Base-by-base conservation (phyloP, 2,797 vertebrate species). In the Sebastes kiyomatsui region DNA sequence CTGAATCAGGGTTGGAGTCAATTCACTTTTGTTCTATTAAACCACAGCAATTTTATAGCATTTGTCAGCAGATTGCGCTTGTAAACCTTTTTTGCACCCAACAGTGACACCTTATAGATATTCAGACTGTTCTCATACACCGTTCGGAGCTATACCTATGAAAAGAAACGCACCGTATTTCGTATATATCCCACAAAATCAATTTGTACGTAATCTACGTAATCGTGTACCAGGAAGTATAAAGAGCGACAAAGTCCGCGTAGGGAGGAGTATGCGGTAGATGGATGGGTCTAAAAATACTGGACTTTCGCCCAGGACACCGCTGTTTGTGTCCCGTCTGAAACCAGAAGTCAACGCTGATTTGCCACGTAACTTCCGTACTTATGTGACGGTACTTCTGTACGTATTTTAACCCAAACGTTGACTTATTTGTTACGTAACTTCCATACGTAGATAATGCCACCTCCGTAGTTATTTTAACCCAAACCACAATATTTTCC, bases 1-100 rank as follows among this genome's bases (percentile, higher is more conserved):
- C 20, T 73, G 23, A 61, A 54, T 78, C 25, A 77, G 80, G 67
- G 46, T 56, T 56, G 76, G 22, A 58, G 30, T 79, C 10, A 58
- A 25, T 33, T 82, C 70, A 69, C 72, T 59, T 71, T 56, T 4
- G 0, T 12, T 33, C 18, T 49, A 22, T 64, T n/a, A 33, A 72
- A 59, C 16, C 23, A 76, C 6, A 33, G 6, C 5, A 28, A 42
- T 22, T 30, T 13, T 11, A 55, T 14, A 14, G 9, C 25, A 9
- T 58, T n/a, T n/a, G 55, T 27, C 33, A 75, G 30, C 7, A 56
- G 58, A 52, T 49, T 54, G 7, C 6, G 2, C 38, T 62, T 67
- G 23, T 46, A 7, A 30, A 52, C 7, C 12, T 4, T 49, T 58
- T 32, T 25, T 56, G n/a, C 55, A 25, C 60, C 18, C 30, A 18